phyloP scores from a whole-genome alignment of 2,888 invertebrate genomes.

The Gymnosoma rotundatum region DNA sequence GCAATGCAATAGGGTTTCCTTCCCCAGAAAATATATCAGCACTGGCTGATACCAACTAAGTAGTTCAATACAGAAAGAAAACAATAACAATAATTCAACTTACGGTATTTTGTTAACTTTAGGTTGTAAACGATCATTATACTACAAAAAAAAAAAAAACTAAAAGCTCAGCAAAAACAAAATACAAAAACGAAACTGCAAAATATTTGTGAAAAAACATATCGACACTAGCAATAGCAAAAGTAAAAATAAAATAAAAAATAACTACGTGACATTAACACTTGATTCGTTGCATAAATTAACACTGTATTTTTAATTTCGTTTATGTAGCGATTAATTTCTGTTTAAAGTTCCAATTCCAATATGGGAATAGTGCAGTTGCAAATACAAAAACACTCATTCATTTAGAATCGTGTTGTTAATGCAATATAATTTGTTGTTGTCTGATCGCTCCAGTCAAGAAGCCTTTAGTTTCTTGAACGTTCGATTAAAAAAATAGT shows the following conservation, averaged over 20 bases:
- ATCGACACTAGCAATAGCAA: conserved; percentile 22
- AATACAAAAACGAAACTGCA: conserved; percentile 1
- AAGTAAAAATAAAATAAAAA: not conserved
- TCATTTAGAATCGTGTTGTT: not conserved
- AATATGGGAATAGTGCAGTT: conserved; percentile 5
- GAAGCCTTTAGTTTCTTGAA: conserved; percentile 7
- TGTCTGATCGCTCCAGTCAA: not conserved
- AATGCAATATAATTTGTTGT: not conserved
- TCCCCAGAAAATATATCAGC: not conserved
- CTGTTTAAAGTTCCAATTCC: conserved; percentile 56
- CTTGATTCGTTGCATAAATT: conserved; percentile 71
- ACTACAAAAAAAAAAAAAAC: conserved; percentile 14
- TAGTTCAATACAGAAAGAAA: conserved; percentile 15
- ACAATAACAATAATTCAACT: conserved; percentile 23
- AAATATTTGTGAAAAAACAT: not conserved
- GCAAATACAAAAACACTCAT: not conserved
- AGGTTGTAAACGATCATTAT: conserved; percentile 13
- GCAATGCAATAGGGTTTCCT: not conserved
- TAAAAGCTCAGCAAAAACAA: conserved; percentile 45
- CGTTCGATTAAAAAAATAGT: not conserved
- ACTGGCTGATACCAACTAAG: conserved; percentile 28
- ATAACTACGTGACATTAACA: conserved; percentile 69
- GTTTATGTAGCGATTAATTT: conserved; percentile 56
- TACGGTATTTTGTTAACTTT: conserved; percentile 44
- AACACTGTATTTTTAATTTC: conserved; percentile 66